A percentile compares a stretch with the other conserved stretches of the same genome.
Conservation (phyloP, 1,140 invertebrate genomes). For the Sesamia nonagrioides region DNA sequence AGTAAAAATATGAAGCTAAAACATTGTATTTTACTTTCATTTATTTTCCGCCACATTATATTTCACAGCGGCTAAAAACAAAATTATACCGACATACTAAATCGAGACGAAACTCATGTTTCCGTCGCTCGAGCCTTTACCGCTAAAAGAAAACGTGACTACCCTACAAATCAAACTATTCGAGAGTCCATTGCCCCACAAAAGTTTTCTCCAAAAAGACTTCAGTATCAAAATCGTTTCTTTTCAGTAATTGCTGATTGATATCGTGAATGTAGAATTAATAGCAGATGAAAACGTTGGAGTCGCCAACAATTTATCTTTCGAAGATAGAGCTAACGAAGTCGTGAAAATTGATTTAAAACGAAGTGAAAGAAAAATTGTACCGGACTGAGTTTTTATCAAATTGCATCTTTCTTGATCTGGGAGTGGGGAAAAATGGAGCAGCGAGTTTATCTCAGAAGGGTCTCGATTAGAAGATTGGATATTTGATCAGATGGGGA, state of each 20-base stretch:
- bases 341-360: slow-evolving; percentile 57
- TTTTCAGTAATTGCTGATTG: slow-evolving; percentile 15
- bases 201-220: background rate
- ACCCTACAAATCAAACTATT: background rate
- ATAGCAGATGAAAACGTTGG: slow-evolving; percentile 45
- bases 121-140: slow-evolving; percentile 23
- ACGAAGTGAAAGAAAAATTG: slow-evolving; percentile 50
- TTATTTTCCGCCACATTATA: too few relatives aligned
- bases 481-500: background rate
- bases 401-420: slow-evolving; percentile 40
- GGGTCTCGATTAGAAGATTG: slow-evolving; percentile 33
- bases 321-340: slow-evolving; percentile 56
- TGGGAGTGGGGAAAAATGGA: slow-evolving; percentile 21
- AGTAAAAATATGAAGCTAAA: background rate
- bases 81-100: slow-evolving; percentile 3
- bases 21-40: slow-evolving; percentile 14
- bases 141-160: slow-evolving; percentile 21
- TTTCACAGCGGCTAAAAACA: background rate
- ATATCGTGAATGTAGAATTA: slow-evolving; percentile 53
- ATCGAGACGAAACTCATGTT: slow-evolving; percentile 10
- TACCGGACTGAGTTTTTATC: slow-evolving; percentile 39
- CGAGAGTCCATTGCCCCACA: slow-evolving; percentile 12
- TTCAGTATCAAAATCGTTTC: background rate
- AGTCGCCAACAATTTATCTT: slow-evolving; percentile 52
- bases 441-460: background rate